Evolutionary conservation across 2,888 invertebrate genomes (phyloP).

Genomic region (Pogonocherus hispidulus): DNA sequence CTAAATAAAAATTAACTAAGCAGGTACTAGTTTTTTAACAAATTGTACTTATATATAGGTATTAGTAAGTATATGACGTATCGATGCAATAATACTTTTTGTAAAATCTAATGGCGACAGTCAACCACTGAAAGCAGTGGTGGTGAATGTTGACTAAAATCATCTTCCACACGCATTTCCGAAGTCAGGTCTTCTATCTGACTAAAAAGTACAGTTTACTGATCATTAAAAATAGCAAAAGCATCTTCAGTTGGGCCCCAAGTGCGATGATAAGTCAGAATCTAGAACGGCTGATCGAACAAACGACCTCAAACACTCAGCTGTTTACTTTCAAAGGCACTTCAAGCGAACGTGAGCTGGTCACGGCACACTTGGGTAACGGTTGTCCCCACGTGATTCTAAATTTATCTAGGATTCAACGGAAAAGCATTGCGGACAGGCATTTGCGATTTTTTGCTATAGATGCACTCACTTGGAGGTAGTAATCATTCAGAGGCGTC

Average conservation of each 20-base stretch:
- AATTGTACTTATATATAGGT: too few relatives aligned
- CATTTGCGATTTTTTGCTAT: constrained; percentile 19
- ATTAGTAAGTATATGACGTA: too few relatives aligned
- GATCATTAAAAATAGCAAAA: constrained; percentile 5
- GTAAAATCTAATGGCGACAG: too few relatives aligned
- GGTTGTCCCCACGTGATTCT: constrained; percentile 43
- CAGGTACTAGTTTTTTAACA: too few relatives aligned
- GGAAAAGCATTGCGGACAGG: constrained; percentile 27
- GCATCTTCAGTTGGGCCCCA: background rate
- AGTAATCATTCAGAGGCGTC: constrained; percentile 18
- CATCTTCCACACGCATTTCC: too few relatives aligned
- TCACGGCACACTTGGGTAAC: constrained; percentile 56
- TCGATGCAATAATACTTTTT: too few relatives aligned
- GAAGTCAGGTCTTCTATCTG: too few relatives aligned
- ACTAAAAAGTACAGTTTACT: constrained; percentile 3
- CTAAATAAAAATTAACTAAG: too few relatives aligned
- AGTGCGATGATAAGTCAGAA: background rate
- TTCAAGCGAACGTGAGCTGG: constrained; percentile 56
- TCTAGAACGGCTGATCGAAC: constrained; percentile 42
- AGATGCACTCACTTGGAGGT: constrained; percentile 27
- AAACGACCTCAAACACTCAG: constrained; percentile 56
- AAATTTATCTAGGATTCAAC: constrained; percentile 32
- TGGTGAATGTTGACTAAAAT: too few relatives aligned
- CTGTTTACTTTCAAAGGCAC: constrained; percentile 59
- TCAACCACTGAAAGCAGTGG: too few relatives aligned